phyloP scores from a whole-genome alignment of 53 echinoderm and acorn worm species.

The Patiria pectinifera region DNA sequence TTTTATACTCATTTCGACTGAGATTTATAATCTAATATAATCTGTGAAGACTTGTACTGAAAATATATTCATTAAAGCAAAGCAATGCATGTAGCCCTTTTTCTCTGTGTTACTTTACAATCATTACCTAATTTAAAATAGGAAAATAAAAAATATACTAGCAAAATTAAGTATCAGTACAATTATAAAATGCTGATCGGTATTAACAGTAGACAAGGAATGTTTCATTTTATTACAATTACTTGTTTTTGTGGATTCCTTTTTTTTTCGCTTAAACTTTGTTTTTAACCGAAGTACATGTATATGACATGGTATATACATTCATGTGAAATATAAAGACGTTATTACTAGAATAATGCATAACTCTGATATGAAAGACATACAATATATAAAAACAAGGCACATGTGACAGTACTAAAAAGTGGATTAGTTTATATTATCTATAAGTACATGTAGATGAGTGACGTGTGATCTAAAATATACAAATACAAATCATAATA shows the following conservation, averaged over 20 bases:
- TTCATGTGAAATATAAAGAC: too few species aligned
- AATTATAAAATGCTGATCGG: background rate
- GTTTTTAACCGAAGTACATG: too few species aligned
- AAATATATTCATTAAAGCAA: background rate
- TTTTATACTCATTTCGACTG: too few species aligned
- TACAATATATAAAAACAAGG: background rate
- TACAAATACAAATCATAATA: background rate
- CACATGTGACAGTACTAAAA: background rate
- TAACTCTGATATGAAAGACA: background rate
- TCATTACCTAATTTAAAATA: too few species aligned
- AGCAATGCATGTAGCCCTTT: background rate
- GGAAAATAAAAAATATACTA: too few species aligned
- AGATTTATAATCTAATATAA: too few species aligned
- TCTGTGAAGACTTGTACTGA: too few species aligned
- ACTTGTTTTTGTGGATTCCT: too few species aligned
- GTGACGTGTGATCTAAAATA: slow-evolving; percentile 5
- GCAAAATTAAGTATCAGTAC: background rate
- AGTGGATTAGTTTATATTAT: too few species aligned
- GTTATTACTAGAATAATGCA: background rate
- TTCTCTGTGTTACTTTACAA: too few species aligned
- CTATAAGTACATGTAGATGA: background rate
- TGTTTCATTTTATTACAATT: background rate
- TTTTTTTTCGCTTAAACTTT: too few species aligned
- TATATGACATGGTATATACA: too few species aligned
- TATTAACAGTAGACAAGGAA: background rate